phyloP scores from a whole-genome alignment of 2,797 vertebrate species.

The Sebastes hubbsi region DNA sequence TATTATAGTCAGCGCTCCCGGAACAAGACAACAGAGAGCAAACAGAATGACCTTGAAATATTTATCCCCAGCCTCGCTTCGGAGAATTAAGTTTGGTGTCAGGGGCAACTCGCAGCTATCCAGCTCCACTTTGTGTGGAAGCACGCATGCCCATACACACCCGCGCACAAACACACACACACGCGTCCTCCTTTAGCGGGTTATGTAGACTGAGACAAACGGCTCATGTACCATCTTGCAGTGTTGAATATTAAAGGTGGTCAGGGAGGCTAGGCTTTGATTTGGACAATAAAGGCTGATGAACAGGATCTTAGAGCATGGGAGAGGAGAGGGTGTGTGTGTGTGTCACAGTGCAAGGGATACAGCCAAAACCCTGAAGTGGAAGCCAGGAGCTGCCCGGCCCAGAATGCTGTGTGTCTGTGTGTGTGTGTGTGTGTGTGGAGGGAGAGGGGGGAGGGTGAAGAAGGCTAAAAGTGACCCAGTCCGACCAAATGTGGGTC shows the following conservation, averaged over 20 bases:
- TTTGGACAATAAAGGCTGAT: slow-evolving; percentile 86
- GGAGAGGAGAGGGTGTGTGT: slow-evolving; percentile 53
- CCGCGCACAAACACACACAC: slow-evolving; percentile 20
- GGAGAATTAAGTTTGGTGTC: slow-evolving; percentile 82
- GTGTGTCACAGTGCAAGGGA: slow-evolving; percentile 66
- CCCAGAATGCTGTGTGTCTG: slow-evolving; percentile 54
- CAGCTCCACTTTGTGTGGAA: slow-evolving; percentile 68
- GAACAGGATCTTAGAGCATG: slow-evolving; percentile 85
- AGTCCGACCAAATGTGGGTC: slow-evolving; percentile 80
- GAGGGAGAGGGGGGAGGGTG: slow-evolving; percentile 26
- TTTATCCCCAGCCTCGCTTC: slow-evolving; percentile 82
- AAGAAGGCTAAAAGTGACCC: slow-evolving; percentile 61
- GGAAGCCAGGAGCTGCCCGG: slow-evolving; percentile 78
- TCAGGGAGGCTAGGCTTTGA: slow-evolving; percentile 82
- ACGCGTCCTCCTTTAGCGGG: slow-evolving; percentile 46
- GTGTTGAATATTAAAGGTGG: slow-evolving; percentile 86
- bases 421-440: slow-evolving; percentile 34
- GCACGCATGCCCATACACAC: slow-evolving; percentile 14
- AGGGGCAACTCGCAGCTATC: slow-evolving; percentile 73
- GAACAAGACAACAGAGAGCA: slow-evolving; percentile 81
- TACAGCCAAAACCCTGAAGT: slow-evolving; percentile 81
- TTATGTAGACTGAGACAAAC: slow-evolving; percentile 77
- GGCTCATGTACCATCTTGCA: slow-evolving; percentile 83
- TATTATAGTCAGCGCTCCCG: slow-evolving; percentile 76
- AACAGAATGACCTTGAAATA: slow-evolving; percentile 86